A percentile compares a stretch with the other conserved stretches of the same genome.
These are phyloP conservation scores for Aphidius colemani DNA, from an alignment of 2,888 invertebrate genomes.

Conservation along the genomic window DNA sequence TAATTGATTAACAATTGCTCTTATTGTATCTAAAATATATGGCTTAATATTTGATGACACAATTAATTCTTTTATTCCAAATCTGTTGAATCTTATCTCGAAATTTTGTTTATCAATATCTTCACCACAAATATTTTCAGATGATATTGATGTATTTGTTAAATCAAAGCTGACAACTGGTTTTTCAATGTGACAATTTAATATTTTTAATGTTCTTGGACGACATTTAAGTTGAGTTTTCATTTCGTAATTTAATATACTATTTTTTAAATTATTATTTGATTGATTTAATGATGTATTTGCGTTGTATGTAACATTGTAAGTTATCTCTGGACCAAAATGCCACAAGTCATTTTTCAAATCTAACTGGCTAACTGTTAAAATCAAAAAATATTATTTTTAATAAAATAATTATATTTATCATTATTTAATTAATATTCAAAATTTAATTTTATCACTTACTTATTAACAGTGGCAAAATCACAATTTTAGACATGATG, in stretches of 20 bases:
- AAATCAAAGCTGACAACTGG: neutral
- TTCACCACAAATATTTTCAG: neutral
- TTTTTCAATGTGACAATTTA: constrained; percentile 25
- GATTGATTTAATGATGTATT: neutral
- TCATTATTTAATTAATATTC: too few relatives aligned
- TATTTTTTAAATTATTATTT: constrained; percentile 8
- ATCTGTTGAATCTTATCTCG: constrained; percentile 42
- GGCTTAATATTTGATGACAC: constrained; percentile 39
- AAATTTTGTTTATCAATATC: constrained; percentile 16
- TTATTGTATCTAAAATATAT: constrained; percentile 38
- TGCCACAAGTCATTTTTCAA: constrained; percentile 17
- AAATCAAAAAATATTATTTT: neutral
- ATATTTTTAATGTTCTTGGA: constrained; percentile 5
- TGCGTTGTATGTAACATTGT: constrained; percentile 22
- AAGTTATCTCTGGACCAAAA: constrained; percentile 28
- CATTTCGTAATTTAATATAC: neutral
- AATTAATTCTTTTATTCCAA: constrained; percentile 40
- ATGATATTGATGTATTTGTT: neutral
- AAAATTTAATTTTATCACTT: neutral
- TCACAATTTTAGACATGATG: constrained; percentile 15
- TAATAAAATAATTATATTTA: neutral
- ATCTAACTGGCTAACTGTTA: constrained; percentile 8
- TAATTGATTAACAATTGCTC: constrained; percentile 40
- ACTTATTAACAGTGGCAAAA: constrained; percentile 15
- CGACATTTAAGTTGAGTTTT: constrained; percentile 24